Conservation (phyloP, 2,888 invertebrate genomes). For the Taenaris catops region DNA sequence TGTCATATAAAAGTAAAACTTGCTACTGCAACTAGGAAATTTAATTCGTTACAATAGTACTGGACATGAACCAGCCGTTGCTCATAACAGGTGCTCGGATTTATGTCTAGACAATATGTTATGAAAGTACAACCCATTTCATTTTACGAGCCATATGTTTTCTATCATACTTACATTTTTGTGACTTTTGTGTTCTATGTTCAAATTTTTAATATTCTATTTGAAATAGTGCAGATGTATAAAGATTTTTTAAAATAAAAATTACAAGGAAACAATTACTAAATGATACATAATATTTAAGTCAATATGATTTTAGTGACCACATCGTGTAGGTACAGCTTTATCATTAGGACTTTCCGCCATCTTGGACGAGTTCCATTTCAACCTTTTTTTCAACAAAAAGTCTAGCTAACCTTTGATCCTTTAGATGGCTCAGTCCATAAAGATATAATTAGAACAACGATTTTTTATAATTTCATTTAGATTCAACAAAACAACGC, state of each 20-base stretch:
- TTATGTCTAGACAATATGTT: conserved; percentile 15
- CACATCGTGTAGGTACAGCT: too few relatives aligned
- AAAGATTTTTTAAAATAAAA: too few relatives aligned
- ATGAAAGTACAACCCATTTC: conserved; percentile 13
- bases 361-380: conserved; percentile 84
- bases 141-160: conserved; percentile 12
- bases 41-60: conserved; percentile 2
- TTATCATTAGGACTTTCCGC: too few relatives aligned
- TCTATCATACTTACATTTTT: conserved; percentile 6
- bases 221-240: too few relatives aligned
- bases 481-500: too few relatives aligned
- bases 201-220: too few relatives aligned
- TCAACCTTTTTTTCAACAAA: conserved; percentile 87
- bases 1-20: neutral
- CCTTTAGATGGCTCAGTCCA: conserved; percentile 96
- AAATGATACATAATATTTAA: too few relatives aligned
- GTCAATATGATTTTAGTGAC: too few relatives aligned
- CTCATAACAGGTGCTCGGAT: conserved; percentile 8
- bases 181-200: conserved; percentile 2
- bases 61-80: conserved; percentile 9
- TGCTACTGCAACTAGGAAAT: neutral
- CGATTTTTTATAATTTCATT: too few relatives aligned
- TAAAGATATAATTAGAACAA: conserved; percentile 93
- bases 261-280: too few relatives aligned
- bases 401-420: conserved; percentile 90